Evolutionary conservation across 2,888 invertebrate species (phyloP), one percentile per base, ranked within the genome.

Genomic region (Autographa pulchrina): DNA sequence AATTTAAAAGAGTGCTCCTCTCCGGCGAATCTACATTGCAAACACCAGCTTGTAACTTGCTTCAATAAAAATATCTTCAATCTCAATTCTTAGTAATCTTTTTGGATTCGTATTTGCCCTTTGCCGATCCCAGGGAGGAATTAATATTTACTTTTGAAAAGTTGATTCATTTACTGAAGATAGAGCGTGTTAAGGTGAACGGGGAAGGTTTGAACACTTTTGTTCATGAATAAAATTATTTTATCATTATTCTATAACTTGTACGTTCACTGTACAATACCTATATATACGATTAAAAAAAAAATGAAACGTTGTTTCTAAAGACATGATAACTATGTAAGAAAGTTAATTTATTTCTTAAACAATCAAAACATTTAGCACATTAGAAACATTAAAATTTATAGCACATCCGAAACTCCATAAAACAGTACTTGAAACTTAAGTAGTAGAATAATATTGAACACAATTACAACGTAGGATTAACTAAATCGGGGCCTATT

Each of bases 1-100:
- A 81, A 78, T 81, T 77, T 81, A 81, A 78, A 81, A 81, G 74
- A 81, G 81, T 81, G 78, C 73, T 80, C 65, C 78, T 72, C 73
- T 62, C 58, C 60, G 35, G 43, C 52, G 58, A 59, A 81, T 81
- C 79, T 81, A 74, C 84, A 82, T 78, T 78, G 75, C 79, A 76
- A 82, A 84, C 81, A 84, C 68, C 82, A 70, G 73, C 66, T 72
- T 69, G 70, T 81, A 61, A 74, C 66, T 72, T 69, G 74, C 48
- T 68, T 69, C 74, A 76, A 72, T 75, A 75, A 62, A 82, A 80
- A 82, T 80, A 75, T 75, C 75, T 82, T 72, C 70, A 56, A 71
- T 81, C 81, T 78, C 69, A 74, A 70, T 78, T 67, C 68, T 81
- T 73, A 63, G 72, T 81, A 75, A 82, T 84, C 70, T 74, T 78